These are phyloP conservation scores for Baccha elongata DNA, from an alignment of 2,888 invertebrate species.

Conservation along the genomic window DNA sequence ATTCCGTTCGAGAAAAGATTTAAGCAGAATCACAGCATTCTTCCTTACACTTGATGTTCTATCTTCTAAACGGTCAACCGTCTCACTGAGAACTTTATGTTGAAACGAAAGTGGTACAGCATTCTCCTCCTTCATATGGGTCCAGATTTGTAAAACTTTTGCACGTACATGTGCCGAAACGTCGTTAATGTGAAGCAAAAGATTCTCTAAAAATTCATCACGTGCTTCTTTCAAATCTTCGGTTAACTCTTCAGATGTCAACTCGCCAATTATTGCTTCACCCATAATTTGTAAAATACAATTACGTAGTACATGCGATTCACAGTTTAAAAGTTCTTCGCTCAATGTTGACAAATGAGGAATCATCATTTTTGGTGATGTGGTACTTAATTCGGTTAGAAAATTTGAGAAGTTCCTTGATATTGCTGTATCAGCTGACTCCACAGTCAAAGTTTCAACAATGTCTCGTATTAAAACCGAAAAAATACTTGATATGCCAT, in stretches of 20 bases:
- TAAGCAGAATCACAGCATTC: constrained; percentile 85
- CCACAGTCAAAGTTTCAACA: constrained; percentile 79
- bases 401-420: constrained; percentile 81
- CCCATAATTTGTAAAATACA: constrained; percentile 92
- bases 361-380: constrained; percentile 80
- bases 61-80: constrained; percentile 89
- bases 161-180: constrained; percentile 92
- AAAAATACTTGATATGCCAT: constrained; percentile 80
- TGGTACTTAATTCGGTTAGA: constrained; percentile 79
- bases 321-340: constrained; percentile 81
- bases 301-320: constrained; percentile 89
- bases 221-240: constrained; percentile 87
- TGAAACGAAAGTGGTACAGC: constrained; percentile 90
- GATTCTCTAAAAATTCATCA: constrained; percentile 90
- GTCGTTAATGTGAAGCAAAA: constrained; percentile 93
- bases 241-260: constrained; percentile 88
- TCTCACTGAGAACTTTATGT: constrained; percentile 86
- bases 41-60: constrained; percentile 93
- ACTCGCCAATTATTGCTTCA: constrained; percentile 88
- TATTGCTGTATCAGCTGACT: constrained; percentile 78
- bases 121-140: constrained; percentile 89
- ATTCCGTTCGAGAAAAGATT: constrained; percentile 91
- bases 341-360: constrained; percentile 80
- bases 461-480: constrained; percentile 80
- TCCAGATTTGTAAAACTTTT: constrained; percentile 93